Evolutionary conservation across 2,113 vertebrate species (phyloP), one percentile per base, ranked within the genome.

Genomic region (Sprattus sprattus): DNA sequence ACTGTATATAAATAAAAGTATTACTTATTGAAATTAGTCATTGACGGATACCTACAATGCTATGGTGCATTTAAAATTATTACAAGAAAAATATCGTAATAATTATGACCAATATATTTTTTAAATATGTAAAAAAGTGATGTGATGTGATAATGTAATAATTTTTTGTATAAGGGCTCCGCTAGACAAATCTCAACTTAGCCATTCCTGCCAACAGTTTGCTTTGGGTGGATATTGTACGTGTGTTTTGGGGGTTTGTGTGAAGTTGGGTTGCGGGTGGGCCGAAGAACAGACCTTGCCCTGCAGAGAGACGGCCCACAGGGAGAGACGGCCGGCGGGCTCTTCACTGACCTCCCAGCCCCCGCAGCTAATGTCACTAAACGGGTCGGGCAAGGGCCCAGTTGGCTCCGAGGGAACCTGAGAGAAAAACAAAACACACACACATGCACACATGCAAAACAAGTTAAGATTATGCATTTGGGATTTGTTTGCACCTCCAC

Each of bases 271-370:
- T 57, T 49, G n/a, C 83, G 50, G 75, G 22, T 25, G 32, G 9
- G 81, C 18, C n/a, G 32, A 22, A 22, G 4, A 52, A 50, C 87
- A 84, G 93, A 99, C 98, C 96, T 96, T 98, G 85, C 98, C 98
- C 93, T 99, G 98, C 78, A 99, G 92, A 80, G 98, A 97, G 28
- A 98, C 97, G 0, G 96, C 96, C 98, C 98, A 99, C 39, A 99
- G 93, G 0, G 97, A 99, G 1, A 99, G 93, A 20, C 91, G 95
- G 22, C 97, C 98, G 5, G 93, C 90, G 0, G 97, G 97, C 88
- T 99, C 98, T 0, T 99, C 97, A 0, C 90, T 97, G 92, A 99
- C 91, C 71, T 99, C 98, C 97, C 97, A 99, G 0, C 98, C 97
- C 18, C 98, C 98, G 2, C 97, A 90, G 4, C 96, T 97, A 91